Percentiles rank a stretch among this genome's conserved stretches.
Evolutionary conservation across 2,888 invertebrate genomes (phyloP).

Genomic region (Seira sanloemensis): DNA sequence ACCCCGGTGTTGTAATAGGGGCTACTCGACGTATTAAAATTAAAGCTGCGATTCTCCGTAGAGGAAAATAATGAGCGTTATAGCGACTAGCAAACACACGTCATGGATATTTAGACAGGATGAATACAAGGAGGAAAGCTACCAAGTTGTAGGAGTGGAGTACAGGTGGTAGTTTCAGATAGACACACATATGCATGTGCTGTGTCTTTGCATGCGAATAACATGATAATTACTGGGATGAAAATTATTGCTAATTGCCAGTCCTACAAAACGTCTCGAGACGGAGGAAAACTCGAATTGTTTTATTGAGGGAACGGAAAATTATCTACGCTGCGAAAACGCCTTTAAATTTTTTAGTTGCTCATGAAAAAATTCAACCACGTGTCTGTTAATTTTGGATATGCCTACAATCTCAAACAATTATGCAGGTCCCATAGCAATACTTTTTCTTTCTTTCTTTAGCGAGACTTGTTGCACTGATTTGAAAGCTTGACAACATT

Average conservation of each 20-base stretch:
- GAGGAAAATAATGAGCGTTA: not conserved
- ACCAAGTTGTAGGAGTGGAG: constrained; percentile 38
- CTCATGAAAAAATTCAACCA: too few relatives aligned
- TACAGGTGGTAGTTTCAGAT: constrained; percentile 50
- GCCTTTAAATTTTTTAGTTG: too few relatives aligned
- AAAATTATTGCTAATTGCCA: constrained; percentile 64
- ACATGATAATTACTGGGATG: constrained; percentile 63
- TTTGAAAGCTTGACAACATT: not conserved
- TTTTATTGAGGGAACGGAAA: not conserved
- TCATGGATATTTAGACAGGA: not conserved
- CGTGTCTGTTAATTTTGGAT: too few relatives aligned
- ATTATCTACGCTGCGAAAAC: too few relatives aligned
- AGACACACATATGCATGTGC: constrained; percentile 25
- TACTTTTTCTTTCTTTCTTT: not conserved
- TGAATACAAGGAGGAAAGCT: not conserved
- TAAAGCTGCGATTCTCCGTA: not conserved
- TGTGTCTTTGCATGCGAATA: constrained; percentile 62
- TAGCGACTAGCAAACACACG: not conserved
- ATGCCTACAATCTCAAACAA: not conserved
- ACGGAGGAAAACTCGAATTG: not conserved
- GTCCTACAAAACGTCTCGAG: constrained; percentile 7
- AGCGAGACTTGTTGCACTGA: too few relatives aligned
- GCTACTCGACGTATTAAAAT: not conserved
- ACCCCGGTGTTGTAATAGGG: not conserved
- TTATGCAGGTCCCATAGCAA: not conserved